Conservation (phyloP, 2,797 vertebrate genomes). For the Acropternis orthonyx region DNA sequence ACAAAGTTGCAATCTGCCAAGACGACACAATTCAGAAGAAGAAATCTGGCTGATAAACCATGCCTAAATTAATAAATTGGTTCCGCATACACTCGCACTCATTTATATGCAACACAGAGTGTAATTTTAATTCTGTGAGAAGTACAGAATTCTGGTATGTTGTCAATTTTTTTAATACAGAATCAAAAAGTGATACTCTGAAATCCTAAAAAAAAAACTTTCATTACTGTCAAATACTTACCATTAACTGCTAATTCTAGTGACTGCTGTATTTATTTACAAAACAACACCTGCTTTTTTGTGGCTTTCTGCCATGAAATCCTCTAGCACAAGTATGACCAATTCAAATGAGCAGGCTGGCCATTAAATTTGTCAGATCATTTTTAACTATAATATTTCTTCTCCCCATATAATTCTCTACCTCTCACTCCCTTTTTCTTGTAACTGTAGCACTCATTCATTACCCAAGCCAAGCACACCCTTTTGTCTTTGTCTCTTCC, state of each 20-base stretch:
- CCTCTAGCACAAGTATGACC: not conserved
- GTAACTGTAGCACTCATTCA: not conserved
- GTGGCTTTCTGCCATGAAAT: not conserved
- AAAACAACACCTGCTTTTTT: not conserved
- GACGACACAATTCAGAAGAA: not conserved
- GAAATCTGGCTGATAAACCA: not conserved
- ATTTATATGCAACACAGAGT: not conserved
- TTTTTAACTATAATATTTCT: not conserved
- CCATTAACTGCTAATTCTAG: not conserved
- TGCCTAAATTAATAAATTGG: not conserved
- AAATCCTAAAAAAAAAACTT: not conserved
- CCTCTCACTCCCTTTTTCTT: not conserved
- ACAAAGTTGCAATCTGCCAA: not conserved
- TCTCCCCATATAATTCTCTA: not conserved
- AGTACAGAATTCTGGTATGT: not conserved
- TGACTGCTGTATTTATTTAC: not conserved
- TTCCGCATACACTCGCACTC: not conserved
- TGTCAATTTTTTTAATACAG: not conserved
- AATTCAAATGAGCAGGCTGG: not conserved
- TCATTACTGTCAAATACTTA: not conserved
- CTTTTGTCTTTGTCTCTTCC: not conserved
- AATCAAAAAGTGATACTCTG: not conserved
- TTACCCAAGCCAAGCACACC: not conserved
- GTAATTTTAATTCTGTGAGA: not conserved
- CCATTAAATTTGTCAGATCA: not conserved